Conservation (phyloP, 2,888 invertebrate genomes). For the Helleia helle region DNA sequence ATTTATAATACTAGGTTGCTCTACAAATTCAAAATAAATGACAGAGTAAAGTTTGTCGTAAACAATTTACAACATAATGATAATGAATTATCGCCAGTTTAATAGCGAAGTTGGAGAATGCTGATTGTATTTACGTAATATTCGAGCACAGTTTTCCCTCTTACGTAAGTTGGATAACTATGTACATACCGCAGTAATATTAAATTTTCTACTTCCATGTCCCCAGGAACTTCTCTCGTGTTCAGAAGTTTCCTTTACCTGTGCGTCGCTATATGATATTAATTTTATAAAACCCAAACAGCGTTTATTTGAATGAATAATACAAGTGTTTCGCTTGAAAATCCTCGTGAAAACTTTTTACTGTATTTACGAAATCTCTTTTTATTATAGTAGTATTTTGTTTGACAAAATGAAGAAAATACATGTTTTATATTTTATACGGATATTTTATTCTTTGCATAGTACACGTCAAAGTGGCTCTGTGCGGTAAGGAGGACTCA, state of each 20-base stretch:
- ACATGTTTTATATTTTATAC: too few relatives aligned
- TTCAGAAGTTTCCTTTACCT: conserved; percentile 52
- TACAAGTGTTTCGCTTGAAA: background rate
- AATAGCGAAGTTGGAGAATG: background rate
- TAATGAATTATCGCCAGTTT: background rate
- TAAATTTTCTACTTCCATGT: conserved; percentile 55
- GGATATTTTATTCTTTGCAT: too few relatives aligned
- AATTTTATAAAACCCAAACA: conserved; percentile 49
- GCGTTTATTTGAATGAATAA: conserved; percentile 32
- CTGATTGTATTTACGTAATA: conserved; percentile 14
- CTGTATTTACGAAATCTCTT: too few relatives aligned
- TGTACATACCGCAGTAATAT: conserved; percentile 41
- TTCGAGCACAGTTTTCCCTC: conserved; percentile 19
- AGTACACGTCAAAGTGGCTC: too few relatives aligned
- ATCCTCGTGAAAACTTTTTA: background rate
- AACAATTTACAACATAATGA: background rate
- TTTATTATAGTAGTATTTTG: too few relatives aligned
- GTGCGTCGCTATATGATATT: conserved; percentile 42
- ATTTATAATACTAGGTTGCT: background rate
- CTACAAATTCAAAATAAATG: background rate
- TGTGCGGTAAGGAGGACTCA: too few relatives aligned
- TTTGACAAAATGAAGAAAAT: too few relatives aligned
- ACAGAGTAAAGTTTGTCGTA: background rate
- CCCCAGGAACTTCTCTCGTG: conserved; percentile 45
- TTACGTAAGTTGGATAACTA: conserved; percentile 22